Base-by-base conservation (phyloP, 2,888 invertebrate species). In the Luperina testacea region DNA sequence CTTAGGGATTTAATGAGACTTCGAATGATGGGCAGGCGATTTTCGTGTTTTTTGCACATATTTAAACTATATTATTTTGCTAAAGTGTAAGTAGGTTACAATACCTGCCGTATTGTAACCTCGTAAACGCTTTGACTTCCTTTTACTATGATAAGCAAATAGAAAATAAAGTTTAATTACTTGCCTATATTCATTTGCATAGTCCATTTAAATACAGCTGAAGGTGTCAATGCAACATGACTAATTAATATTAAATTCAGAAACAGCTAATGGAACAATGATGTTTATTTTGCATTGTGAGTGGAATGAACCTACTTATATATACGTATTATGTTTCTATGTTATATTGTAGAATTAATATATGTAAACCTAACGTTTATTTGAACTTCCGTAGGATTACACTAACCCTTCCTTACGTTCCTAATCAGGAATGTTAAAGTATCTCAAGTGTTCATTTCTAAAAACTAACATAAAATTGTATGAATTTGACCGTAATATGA, bases 221-320 rank as follows among this genome's bases (percentile, higher is more conserved):
- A 42, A 42, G 20, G 20, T 70, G 71, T 71, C 15, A 74, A 27
- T 42, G 20, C n/a, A 53, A 24, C 71, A 42, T 70, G 15, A 42
- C n/a, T 53, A 20, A 42, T 71, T 17, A n/a, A n/a, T n/a, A 71
- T 57, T 53, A 9, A 42, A 53, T 53, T 71, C 51, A 53, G 53
- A 74, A 67, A 9, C 27, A 42, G 9, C 6, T 27, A 27, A 42
- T 27, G 27, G 24, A 71, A n/a, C 42, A 57, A 42, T 20, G 20
- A 38, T 20, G 38, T 63, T 63, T 51, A 63, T 24, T 76, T 76
- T 24, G 24, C 38, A 75, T 63, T 63, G 42, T 27, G 27, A 76
- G 6, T 17, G 27, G n/a, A 51, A 38, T 51, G 24, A 51, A 20
- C 51, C 51, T 51, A 51, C 13, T 11, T 48, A 20, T 69, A 74